A percentile compares a stretch with the other conserved stretches of the same genome.
phyloP scores from a whole-genome alignment of 2,888 invertebrate species.

The Exephanes ischioxanthus region DNA sequence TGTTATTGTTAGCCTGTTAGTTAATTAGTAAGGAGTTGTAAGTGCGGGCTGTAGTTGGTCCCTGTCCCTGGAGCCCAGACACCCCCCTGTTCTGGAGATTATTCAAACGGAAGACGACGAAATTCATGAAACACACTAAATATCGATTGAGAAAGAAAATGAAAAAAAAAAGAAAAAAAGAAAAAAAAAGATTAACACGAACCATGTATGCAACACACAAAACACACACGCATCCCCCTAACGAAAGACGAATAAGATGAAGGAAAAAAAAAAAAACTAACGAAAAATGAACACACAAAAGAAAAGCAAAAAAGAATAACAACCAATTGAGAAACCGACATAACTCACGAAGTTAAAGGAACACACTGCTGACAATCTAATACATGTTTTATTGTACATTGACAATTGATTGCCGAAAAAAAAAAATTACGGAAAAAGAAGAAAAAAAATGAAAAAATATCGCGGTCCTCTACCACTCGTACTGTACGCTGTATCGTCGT shows the following conservation, averaged over 20 bases:
- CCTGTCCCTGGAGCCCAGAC: conserved; percentile 85
- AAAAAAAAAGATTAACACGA: conserved; percentile 66
- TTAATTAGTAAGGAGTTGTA: conserved; percentile 85
- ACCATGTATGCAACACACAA: conserved; percentile 69
- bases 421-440: background rate
- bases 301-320: conserved; percentile 36
- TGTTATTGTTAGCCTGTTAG: conserved; percentile 85
- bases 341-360: conserved; percentile 57
- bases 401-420: conserved; percentile 31
- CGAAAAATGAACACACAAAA: conserved; percentile 39
- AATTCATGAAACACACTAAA: conserved; percentile 64
- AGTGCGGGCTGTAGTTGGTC: conserved; percentile 85
- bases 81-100: conserved; percentile 84
- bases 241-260: conserved; percentile 64
- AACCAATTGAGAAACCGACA: conserved; percentile 54
- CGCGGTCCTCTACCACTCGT: conserved; percentile 36
- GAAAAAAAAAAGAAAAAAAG: conserved; percentile 66
- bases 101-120: conserved; percentile 75
- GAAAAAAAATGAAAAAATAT: conserved; percentile 41
- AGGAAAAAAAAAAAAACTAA: conserved; percentile 56
- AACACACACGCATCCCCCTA: conserved; percentile 74
- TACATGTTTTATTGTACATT: conserved; percentile 58
- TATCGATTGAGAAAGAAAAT: conserved; percentile 59
- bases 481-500: conserved; percentile 41
- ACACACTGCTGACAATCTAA: conserved; percentile 65